Base-by-base conservation (phyloP, 2,888 invertebrate genomes). In the Acronicta psi region DNA sequence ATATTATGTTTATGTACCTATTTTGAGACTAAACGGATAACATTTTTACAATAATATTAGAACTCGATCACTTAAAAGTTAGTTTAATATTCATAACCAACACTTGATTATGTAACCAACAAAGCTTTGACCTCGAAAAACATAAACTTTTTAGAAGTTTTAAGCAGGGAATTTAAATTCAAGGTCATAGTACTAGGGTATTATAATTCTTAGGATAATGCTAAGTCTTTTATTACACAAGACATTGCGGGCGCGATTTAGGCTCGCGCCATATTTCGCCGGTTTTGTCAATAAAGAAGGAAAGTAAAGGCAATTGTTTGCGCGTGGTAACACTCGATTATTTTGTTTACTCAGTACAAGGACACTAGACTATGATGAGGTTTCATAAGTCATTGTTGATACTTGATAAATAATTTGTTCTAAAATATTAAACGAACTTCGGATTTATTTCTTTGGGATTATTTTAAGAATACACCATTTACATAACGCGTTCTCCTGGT, bases 261-360 rank as follows among this genome's bases (percentile, higher is more conserved):
- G 55, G 23, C 34, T 44, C 47, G 42, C 42, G 49, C 53, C 46
- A 60, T 59, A 59, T 63, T 73, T 62, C 50, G 55, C 37, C 41
- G 43, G 63, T 58, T 60, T 65, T 54, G 58, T 65, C 58, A 68
- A 50, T 64, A 70, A 52, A 62, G 45, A 36, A 37, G 29, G 43
- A 43, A 68, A 66, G 60, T 59, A 50, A 53, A 45, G 37, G 52
- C 38, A 53, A 54, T 60, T 69, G 54, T 44, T 65, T 53, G 69
- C 53, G 59, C 69, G 71, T 71, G 73, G 49, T 52, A 64, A 52
- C 55, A 58, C 58, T 56, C 59, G 50, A 65, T 73, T 72, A 56
- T 65, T 57, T 59, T 62, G 47, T 58, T 59, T 61, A 36, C 62
- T 73, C 44, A 31, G 52, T 63, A 72, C 68, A 64, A 72, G 72